Evolutionary conservation across 2,888 invertebrate genomes (phyloP), one percentile per base, ranked within the genome.

Genomic region (Hypomecis atomaria): DNA sequence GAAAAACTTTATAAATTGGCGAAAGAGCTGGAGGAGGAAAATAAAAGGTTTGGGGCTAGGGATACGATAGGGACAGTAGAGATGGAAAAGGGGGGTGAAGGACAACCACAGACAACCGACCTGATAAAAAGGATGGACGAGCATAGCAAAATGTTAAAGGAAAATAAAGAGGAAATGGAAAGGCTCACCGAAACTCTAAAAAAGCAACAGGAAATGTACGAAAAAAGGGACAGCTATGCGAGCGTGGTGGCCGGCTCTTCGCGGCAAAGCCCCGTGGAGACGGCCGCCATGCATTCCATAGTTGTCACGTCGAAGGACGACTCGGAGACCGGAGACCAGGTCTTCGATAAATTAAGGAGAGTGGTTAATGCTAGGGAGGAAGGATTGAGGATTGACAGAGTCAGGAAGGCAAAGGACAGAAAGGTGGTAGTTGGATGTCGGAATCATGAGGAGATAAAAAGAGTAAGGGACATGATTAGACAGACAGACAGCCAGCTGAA

Each of bases 281-380:
- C 23, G 6, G 9, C 52, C 0, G 50, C 65, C 2, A 36, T 65
- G 6, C 65, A 65, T 43, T 65, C 65, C 0, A 13, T 65, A 0
- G 48, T 65, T 0, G 34, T 65, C 0, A 43, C 60, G 0, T 6
- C 44, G 0, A 60, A 37, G 4, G 53, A 60, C 6, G 45, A 36
- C 6, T 10, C 1, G 1, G 48, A 60, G 7, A 65, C 65, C 0
- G 65, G 65, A 11, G 65, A 65, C 3, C n/a, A 56, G 6, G 13
- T 60, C 1, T 5, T 60, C 0, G 9, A 33, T 0, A 43, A 11
- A n/a, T 40, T 62, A 0, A 38, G 59, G 40, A 53, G 65, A 55
- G 62, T 54, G 0, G 59, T 66, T 0, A 59, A 68, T 9, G 62
- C 61, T n/a, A 62, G 36, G 3, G 55, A 62, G 3, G 67, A 36